These are phyloP conservation scores for Drosophila phalerata DNA, from an alignment of 2,888 invertebrate genomes.

Conservation along the genomic window DNA sequence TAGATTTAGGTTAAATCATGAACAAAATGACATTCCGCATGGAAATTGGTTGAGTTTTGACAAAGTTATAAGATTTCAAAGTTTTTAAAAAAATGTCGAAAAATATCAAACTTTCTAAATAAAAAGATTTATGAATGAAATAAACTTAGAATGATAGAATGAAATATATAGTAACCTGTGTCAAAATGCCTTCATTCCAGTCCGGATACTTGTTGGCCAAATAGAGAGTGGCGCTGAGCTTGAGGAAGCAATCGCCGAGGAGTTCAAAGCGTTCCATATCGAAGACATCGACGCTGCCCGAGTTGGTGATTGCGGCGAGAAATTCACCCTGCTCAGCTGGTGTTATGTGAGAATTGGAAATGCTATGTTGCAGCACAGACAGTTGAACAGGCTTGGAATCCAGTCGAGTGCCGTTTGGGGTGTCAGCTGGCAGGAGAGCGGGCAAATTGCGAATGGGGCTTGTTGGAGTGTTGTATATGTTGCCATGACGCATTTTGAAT, in stretches of 20 bases:
- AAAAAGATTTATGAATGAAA: too few relatives aligned
- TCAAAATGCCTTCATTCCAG: slow-evolving; percentile 91
- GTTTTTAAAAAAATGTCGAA: too few relatives aligned
- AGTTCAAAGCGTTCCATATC: slow-evolving; percentile 93
- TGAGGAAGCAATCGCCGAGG: slow-evolving; percentile 94
- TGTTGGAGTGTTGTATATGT: slow-evolving; percentile 41
- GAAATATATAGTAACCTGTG: slow-evolving; percentile 82
- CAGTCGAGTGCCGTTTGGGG: slow-evolving; percentile 15
- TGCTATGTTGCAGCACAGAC: slow-evolving; percentile 67
- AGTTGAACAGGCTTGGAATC: slow-evolving; percentile 35
- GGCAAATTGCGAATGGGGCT: slow-evolving; percentile 3
- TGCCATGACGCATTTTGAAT: slow-evolving; percentile 59
- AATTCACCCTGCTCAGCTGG: slow-evolving; percentile 84
- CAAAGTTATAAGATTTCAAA: not conserved
- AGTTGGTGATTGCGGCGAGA: slow-evolving; percentile 89
- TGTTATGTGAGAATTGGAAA: slow-evolving; percentile 40
- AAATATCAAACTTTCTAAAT: too few relatives aligned
- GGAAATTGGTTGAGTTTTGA: too few relatives aligned
- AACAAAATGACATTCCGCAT: not conserved
- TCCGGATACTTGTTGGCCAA: slow-evolving; percentile 88
- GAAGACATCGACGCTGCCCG: slow-evolving; percentile 90
- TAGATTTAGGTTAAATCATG: not conserved
- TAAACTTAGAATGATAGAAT: too few relatives aligned
- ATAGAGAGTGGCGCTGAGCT: slow-evolving; percentile 90
- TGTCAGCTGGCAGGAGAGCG: slow-evolving; percentile 33